Evolutionary conservation across 2,888 invertebrate genomes (phyloP).

Genomic region (Polyommatus icarus): DNA sequence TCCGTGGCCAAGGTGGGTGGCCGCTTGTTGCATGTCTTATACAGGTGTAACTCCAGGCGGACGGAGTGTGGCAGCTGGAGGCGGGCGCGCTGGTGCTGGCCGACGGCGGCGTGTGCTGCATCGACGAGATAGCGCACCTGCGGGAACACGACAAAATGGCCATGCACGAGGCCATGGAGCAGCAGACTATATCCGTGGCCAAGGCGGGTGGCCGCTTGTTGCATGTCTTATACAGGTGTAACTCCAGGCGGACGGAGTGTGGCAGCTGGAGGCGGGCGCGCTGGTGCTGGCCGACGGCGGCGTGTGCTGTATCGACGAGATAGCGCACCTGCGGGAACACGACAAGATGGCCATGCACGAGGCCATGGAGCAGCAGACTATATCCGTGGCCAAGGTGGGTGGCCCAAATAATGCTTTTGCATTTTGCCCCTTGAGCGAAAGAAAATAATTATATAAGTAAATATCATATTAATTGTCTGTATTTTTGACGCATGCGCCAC

Average conservation of each 20-base stretch:
- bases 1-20: constrained; percentile 90
- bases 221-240: no score
- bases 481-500: no score
- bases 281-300: constrained; percentile 93
- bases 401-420: no score
- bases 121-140: constrained; percentile 94
- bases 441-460: no score
- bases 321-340: constrained; percentile 89
- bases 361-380: constrained; percentile 97
- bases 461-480: no score
- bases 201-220: constrained; percentile 79
- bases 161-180: constrained; percentile 97
- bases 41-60: no score
- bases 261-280: constrained; percentile 95
- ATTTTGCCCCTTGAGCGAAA: no score
- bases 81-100: constrained; percentile 93
- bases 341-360: constrained; percentile 93
- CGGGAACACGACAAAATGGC: constrained; percentile 89
- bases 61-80: constrained; percentile 90
- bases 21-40: no score
- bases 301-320: constrained; percentile 95
- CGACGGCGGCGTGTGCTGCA: constrained; percentile 94
- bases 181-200: constrained; percentile 95
- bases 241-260: constrained; percentile 71
- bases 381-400: constrained; percentile 92